Base-by-base conservation (phyloP, 2,797 vertebrate species). In the Cichlasoma orientale region DNA sequence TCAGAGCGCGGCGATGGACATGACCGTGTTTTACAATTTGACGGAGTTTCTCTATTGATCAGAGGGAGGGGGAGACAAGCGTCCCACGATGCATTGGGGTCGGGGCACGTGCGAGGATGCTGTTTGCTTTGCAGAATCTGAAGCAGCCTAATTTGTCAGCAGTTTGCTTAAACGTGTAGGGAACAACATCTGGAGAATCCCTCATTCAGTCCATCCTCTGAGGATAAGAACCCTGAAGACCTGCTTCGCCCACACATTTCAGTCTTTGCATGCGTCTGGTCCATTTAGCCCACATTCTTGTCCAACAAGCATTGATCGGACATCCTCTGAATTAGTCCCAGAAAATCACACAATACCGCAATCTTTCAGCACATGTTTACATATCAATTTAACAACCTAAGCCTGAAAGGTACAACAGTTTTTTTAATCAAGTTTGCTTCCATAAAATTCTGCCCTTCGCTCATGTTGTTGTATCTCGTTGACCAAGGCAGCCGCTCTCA, bases 41-140 rank as follows among this genome's bases (percentile, higher is more conserved):
- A 87, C 85, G 79, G 91, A 90, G 86, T 79, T 82, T 86, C 79
- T 90, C 57, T 72, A 88, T 85, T 82, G 85, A 90, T 91, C 72
- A 13, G 38, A 7, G 36, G 66, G 72, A 38, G 36, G 75, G 10
- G 61, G 75, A 78, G 80, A 76, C 83, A 88, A 89, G 85, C 87
- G 83, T 92, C 86, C 82, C 89, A 82, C 55, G 33, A 90, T 91
- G 91, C 84, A 74, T 87, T 89, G 89, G 92, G 91, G 88, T 91
- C 88, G 84, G 89, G 90, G 78, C 78, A 16, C 92, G 90, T 92
- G 93, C 86, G 38, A 90, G 90, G 89, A 91, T 50, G 21, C 84
- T 75, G 73, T 87, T 88, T 79, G 84, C 82, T 79, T 87, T 89
- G 88, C 80, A 85, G 84, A 89, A 87, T 88, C 78, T 56, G 76